Evolutionary conservation across 64 coral and sea anemone species (phyloP), one percentile per base, ranked within the genome.

Genomic region (Dendronephthya gigantea): DNA sequence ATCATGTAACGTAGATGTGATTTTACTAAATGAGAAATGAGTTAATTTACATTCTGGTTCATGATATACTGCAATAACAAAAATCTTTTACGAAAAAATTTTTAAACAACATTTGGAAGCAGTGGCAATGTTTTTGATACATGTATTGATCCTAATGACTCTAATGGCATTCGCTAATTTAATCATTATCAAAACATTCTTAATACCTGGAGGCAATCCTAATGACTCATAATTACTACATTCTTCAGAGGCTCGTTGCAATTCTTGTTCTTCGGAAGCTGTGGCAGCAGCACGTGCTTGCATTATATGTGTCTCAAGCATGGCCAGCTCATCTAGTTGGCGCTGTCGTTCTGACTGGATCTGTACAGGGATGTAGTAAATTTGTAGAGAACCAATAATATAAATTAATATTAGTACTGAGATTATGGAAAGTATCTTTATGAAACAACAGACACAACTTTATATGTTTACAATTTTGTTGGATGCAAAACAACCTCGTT

Each of bases 291-390:
- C 72, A 79, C 37, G 72, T 35, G 72, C 72, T 79, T 79, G 72
- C 72, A 79, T 79, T 13, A 79, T 79, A 35, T 79, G 72, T 34
- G 72, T 79, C 36, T 79, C 72, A 79, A 79, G 72, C 32, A 79
- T 35, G 15, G 72, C 72, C 34, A 79, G 72, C 37, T 79, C 72
- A 79, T 79, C 72, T 12, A 79, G 72, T 19, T 79, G 72, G 3
- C 72, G 31, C 37, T 79, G 72, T 35, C 72, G 9, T 39, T 79
- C 72, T 79, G 72, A 6, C 72, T 79, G 72, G 72, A 79, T 79
- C 72, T 79, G 15, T 79, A 79, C 13, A 79, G 28, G n/a, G 19
- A 1, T 1, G 36, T 1, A 33, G 15, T 29, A 62, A 1, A 4
- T 19, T 17, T 19, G 25, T n/a, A n/a, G n/a, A n/a, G n/a, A n/a